Base-by-base conservation (phyloP, 2,888 invertebrate species). In the Junonia oenone region DNA sequence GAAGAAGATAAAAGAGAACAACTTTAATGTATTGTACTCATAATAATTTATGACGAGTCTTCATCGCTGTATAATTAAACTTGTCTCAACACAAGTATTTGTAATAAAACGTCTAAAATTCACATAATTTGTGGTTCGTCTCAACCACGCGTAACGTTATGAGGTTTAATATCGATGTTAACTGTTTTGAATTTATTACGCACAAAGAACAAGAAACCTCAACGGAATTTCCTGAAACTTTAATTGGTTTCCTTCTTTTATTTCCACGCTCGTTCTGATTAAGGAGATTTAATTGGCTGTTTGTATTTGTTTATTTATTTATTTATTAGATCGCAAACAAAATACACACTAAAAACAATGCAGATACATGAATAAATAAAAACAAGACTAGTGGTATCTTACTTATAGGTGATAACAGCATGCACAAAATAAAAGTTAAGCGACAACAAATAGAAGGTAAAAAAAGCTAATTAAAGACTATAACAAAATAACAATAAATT, bases 181-280 rank as follows among this genome's bases (percentile, higher is more conserved):
- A 40, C 38, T 17, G 38, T 19, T 38, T 38, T 38, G 38, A 43
- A 33, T 17, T 43, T 43, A 31, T 43, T 51, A 29, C 38, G 17
- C 9, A 35, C 9, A 49, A 15, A 26, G 49, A 14, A 15, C n/a
- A 15, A 31, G 15, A 38, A 49, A 13, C 14, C 26, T 27, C 49
- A 26, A 26, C 11, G 27, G 27, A 15, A 38, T 49, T 49, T 15
- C 19, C 5, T 19, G 1, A 11, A 40, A 19, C 11, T 19, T 40
- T 19, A 19, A 40, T 40, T 40, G 17, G 19, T 40, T 40, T 40
- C n/a, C 9, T 40, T 35, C n/a, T 35, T n/a, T 14, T 14, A 35
- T 35, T 9, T 9, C 37, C 2, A 19, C 19, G 11, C 5, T 4
- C 11, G 9, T 19, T 19, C 11, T 5, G 3, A 38, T 38, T 19